These are phyloP conservation scores for Phthorimaea operculella DNA, from an alignment of 1,140 invertebrate genomes.

Conservation along the genomic window DNA sequence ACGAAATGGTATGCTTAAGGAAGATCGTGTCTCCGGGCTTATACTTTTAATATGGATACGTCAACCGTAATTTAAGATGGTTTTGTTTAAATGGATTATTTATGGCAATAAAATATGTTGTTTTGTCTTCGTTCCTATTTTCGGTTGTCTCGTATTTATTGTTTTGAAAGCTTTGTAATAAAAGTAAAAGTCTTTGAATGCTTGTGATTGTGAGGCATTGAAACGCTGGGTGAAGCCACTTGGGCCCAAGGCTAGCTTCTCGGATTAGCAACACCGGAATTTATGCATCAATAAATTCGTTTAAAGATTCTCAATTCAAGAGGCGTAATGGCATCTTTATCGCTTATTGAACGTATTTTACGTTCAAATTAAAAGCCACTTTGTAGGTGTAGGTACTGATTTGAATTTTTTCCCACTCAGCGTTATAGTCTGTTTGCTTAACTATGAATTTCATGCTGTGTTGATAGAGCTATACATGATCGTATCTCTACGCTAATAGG, in stretches of 20 bases:
- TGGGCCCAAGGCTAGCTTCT: neutral
- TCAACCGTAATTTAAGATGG: constrained; percentile 16
- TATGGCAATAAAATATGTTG: no score
- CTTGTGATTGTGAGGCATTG: no score
- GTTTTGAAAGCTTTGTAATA: no score
- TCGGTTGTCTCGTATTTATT: no score
- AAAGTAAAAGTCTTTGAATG: no score
- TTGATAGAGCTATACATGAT: neutral
- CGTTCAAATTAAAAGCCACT: constrained; percentile 1
- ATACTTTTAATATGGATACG: constrained; percentile 23
- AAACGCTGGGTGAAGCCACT: neutral
- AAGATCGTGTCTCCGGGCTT: constrained; percentile 27
- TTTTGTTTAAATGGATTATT: constrained; percentile 6
- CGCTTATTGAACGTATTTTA: neutral
- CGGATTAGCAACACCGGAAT: neutral
- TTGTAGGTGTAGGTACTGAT: constrained; percentile 1
- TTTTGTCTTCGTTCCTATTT: no score
- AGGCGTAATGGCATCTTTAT: constrained; percentile 3
- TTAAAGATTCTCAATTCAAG: constrained; percentile 1
- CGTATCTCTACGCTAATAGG: neutral
- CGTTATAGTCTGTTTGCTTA: neutral
- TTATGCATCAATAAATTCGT: constrained; percentile 6
- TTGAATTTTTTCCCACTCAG: neutral
- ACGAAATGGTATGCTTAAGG: constrained; percentile 37
- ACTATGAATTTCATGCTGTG: neutral